Base-by-base conservation (phyloP, 2,797 vertebrate species). In the Arrhamphus sclerolepis region DNA sequence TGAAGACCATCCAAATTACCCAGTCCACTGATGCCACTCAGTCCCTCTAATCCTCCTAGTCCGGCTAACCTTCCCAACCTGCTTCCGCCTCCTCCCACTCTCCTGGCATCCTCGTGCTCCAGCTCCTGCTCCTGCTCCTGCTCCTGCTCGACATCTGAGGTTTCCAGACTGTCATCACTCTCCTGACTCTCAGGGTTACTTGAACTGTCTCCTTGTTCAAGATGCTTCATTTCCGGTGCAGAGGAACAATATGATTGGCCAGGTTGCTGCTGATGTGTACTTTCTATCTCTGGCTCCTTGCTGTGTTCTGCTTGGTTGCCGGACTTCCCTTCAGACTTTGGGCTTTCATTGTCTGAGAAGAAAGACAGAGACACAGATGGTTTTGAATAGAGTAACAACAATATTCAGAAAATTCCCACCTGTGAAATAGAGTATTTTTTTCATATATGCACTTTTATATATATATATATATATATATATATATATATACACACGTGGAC, bases 101-200 rank as follows among this genome's bases (percentile, higher is more conserved):
- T 92, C 13, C 91, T 89, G 50, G 87, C 91, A 22, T 91, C 93
- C 61, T 94, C 94, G 87, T 94, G 94, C 64, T 94, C 92, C 87
- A 34, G 13, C 13, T 38, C 34, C 24, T 3, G 24, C 24, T 26
- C 24, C 92, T 93, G 42, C 79, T 91, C 34, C 3, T 46, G 55
- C 22, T 59, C 59, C 17, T 65, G 62, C 86, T 98, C 97, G 5
- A 92, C 95, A 75, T 98, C 96, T 13, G 96, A 98, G 47, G 95
- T 92, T 74, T 98, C 98, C 83, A 96, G 93, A 80, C 97, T 98
- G 91, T 98, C 96, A 21, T 98, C 96, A 20, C 97, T 98, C 79
- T 98, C 97, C 80, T 96, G 96, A 89, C 96, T 98, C 89, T 98
- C 97, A 0, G 95, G 94, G 86, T 98, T 97, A 89, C 96, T 97